Evolutionary conservation across 2,888 invertebrate genomes (phyloP), one percentile per base, ranked within the genome.

Genomic region (Trichogramma evanescens): DNA sequence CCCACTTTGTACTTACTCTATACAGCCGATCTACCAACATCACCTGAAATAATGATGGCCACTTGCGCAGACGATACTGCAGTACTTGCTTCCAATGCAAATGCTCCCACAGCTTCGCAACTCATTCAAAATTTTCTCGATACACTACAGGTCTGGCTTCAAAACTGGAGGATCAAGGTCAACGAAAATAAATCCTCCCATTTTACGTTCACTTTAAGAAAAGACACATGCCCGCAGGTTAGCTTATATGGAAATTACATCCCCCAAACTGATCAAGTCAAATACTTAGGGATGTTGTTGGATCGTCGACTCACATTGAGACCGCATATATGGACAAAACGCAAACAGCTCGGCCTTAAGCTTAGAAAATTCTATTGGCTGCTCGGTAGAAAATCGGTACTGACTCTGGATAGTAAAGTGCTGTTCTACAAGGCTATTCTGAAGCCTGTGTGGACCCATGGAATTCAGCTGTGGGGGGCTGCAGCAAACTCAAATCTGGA

Each of bases 111-210:
- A n/a, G n/a, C n/a, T n/a, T n/a, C n/a, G n/a, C n/a, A n/a, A n/a
- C n/a, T n/a, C n/a, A n/a, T n/a, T n/a, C 50, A 50, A 7, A 50
- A 39, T 13, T 10, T 13, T 50, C 9, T 50, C n/a, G 4, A 10
- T 7, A 10, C n/a, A 10, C 4, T 50, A 13, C 6, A 10, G 26
- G 13, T 4, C 4, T 50, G 13, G 50, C 4, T 39, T 4, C n/a
- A 39, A 10, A 63, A 64, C 54, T 68, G 69, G 68, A 60, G 62
- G 52, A 69, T 68, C 4, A 67, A 67, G 59, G 58, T 64, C 4
- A 69, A 65, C 51, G 65, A 67, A 51, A 43, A 43, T 0, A 70
- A 71, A 65, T 69, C 67, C 8, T 5, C 8, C 26, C 50, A 50
- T 5, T 5, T 50, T 5, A 50, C 26, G 4, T 5, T 50, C 8